Evolutionary conservation across 2,113 vertebrate genomes (phyloP), one percentile per base, ranked within the genome.

Genomic region (Piprites chloris): DNA sequence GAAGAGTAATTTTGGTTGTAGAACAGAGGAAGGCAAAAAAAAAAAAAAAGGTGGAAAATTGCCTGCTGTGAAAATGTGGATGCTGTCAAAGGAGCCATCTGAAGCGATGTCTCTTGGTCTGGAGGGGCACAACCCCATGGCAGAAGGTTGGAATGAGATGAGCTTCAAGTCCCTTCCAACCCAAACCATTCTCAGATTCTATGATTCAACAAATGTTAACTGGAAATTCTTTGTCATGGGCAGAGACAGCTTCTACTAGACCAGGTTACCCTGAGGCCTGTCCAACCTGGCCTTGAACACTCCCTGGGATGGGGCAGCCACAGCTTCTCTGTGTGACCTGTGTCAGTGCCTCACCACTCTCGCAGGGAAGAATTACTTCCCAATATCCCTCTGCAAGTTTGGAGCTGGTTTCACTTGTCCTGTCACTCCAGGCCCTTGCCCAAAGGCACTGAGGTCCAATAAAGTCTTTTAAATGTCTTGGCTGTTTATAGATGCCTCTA

Each of bases 31-130:
- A 37, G 42, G 17, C 12, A 58, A 78, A 46, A 74, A 18, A 56
- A 81, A 81, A 77, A 18, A 56, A 5, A 30, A 87, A 82, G 30
- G 39, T 67, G 30, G 27, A 59, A 91, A 75, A 35, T 3, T 0
- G 2, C 7, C 44, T 67, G 56, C 27, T 5, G 3, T 26, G 68
- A 58, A 20, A 14, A 33, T 21, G 9, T 0, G 0, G 74, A 20
- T 50, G 33, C 10, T 61, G 2, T 39, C 46, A 8, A 55, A 81
- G 39, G 23, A 41, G 19, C 7, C 12, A 19, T 11, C 12, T 17
- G 39, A 9, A 79, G 33, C 27, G 7, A 41, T 1, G 2, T 24
- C 35, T 22, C 12, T 37, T 5, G 53, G 17, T 27, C 63, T 2
- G 4, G 35, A 66, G 73, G 14, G 50, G 27, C 59, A 77, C 33